A percentile compares a stretch with the other conserved stretches of the same genome.
phyloP scores from a whole-genome alignment of 2,888 invertebrate species.

The Thyatira batis region DNA sequence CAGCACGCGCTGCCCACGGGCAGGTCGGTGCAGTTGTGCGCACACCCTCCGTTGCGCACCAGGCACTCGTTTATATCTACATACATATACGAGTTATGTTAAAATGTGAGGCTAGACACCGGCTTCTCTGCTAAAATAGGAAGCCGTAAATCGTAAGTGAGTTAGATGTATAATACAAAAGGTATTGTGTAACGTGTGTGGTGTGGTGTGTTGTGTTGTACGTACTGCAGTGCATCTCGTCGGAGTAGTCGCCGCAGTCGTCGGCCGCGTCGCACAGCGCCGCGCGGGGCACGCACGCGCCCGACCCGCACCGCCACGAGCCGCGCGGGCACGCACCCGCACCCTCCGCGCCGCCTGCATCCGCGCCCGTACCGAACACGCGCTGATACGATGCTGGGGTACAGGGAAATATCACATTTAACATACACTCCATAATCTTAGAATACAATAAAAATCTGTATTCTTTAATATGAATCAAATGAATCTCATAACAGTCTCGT shows the following conservation, averaged over 20 bases:
- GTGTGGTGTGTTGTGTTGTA: constrained; percentile 9
- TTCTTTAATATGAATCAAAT: too few species aligned
- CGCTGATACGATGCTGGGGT: background rate
- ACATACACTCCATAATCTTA: too few species aligned
- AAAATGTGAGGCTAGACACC: too few species aligned
- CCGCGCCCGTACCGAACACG: background rate
- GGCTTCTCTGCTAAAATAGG: too few species aligned
- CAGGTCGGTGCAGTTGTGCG: constrained; percentile 89
- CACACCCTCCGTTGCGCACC: constrained; percentile 83
- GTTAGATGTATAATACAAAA: too few species aligned
- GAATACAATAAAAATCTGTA: too few species aligned
- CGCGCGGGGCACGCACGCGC: constrained; percentile 86
- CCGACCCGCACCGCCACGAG: constrained; percentile 86
- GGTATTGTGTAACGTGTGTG: background rate
- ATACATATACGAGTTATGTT: constrained; percentile 11
- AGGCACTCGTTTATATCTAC: constrained; percentile 89
- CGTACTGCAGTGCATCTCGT: constrained; percentile 84
- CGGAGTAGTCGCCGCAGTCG: constrained; percentile 87
- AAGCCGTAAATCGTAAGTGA: too few species aligned
- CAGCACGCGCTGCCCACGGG: constrained; percentile 89
- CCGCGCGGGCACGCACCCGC: constrained; percentile 59
- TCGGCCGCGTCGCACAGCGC: constrained; percentile 88
- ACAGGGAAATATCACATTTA: too few species aligned
- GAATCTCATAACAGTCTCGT: too few species aligned
- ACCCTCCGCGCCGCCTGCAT: constrained; percentile 45